A percentile compares a stretch with the other conserved stretches of the same genome.
Evolutionary conservation across 2,888 invertebrate species (phyloP).

Genomic region (Lycia hirtaria): DNA sequence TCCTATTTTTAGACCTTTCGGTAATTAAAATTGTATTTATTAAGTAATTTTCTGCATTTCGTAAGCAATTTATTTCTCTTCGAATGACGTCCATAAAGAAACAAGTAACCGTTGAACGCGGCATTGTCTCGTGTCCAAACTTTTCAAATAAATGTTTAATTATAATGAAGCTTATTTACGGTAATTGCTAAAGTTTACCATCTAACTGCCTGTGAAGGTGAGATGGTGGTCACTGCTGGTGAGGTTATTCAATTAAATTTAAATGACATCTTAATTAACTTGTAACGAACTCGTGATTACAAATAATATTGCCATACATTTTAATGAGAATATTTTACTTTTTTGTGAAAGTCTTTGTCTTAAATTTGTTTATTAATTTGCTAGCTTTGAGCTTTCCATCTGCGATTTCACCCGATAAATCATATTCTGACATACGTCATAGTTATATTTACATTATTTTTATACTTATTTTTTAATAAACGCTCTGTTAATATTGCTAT

Average conservation of each 20-base stretch:
- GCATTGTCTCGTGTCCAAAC: constrained; percentile 8
- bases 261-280: constrained; percentile 10
- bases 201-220: constrained; percentile 16
- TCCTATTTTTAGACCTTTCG: too few species aligned
- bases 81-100: not conserved
- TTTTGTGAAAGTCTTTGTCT: too few species aligned
- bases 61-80: not conserved
- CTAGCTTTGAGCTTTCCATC: too few species aligned
- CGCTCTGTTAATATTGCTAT: too few species aligned
- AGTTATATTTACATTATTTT: too few species aligned
- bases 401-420: too few species aligned
- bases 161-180: constrained; percentile 18
- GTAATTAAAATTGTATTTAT: too few species aligned
- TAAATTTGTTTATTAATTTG: too few species aligned
- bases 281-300: not conserved
- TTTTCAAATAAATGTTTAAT: constrained; percentile 25
- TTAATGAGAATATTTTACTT: too few species aligned
- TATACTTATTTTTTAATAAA: too few species aligned
- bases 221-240: constrained; percentile 18
- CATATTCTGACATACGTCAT: too few species aligned
- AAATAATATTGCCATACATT: not conserved
- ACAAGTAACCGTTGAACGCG: not conserved
- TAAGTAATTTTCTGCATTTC: too few species aligned
- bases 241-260: constrained; percentile 12
- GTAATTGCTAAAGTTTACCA: constrained; percentile 24